Percentiles rank a stretch among this genome's conserved stretches.
phyloP scores from a whole-genome alignment of 2,797 vertebrate species.

The Alfaro cultratus region DNA sequence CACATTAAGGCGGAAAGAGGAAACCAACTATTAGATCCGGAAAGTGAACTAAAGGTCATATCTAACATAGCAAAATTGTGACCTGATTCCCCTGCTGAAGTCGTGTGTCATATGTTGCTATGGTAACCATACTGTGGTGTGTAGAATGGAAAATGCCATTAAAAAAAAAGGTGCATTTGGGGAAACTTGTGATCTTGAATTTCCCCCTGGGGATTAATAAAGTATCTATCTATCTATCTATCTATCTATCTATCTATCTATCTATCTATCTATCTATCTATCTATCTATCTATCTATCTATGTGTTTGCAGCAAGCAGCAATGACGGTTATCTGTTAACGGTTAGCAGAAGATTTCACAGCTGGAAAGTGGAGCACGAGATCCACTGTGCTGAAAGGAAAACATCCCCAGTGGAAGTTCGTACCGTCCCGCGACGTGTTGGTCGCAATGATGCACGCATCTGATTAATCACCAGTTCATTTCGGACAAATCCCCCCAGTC shows the following conservation, averaged over 20 bases:
- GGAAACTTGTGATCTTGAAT: slow-evolving; percentile 25
- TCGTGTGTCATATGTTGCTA: slow-evolving; percentile 65
- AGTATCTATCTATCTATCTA: too few relatives aligned
- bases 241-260: too few relatives aligned
- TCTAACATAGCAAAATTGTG: slow-evolving; percentile 43
- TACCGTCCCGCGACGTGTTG: slow-evolving; percentile 12
- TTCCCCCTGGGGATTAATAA: too few relatives aligned
- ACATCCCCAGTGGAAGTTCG: slow-evolving; percentile 1
- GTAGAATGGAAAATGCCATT: slow-evolving; percentile 12
- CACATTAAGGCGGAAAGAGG: slow-evolving; percentile 12
- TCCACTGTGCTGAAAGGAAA: not conserved
- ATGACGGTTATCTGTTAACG: slow-evolving; percentile 10
- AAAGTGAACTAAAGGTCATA: slow-evolving; percentile 46
- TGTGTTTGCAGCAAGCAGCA: slow-evolving; percentile 1
- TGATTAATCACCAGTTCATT: slow-evolving; percentile 58
- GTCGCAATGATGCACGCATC: slow-evolving; percentile 41
- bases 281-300: too few relatives aligned
- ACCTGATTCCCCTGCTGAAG: slow-evolving; percentile 58
- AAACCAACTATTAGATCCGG: slow-evolving; percentile 34
- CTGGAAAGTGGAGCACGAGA: slow-evolving; percentile 28
- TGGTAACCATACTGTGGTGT: slow-evolving; percentile 59
- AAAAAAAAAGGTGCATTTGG: slow-evolving; percentile 5
- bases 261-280: too few relatives aligned
- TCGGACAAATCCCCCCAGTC: slow-evolving; percentile 40
- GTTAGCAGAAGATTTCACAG: slow-evolving; percentile 7